phyloP scores from a whole-genome alignment of 2,888 invertebrate genomes.

The Heliconius sara region DNA sequence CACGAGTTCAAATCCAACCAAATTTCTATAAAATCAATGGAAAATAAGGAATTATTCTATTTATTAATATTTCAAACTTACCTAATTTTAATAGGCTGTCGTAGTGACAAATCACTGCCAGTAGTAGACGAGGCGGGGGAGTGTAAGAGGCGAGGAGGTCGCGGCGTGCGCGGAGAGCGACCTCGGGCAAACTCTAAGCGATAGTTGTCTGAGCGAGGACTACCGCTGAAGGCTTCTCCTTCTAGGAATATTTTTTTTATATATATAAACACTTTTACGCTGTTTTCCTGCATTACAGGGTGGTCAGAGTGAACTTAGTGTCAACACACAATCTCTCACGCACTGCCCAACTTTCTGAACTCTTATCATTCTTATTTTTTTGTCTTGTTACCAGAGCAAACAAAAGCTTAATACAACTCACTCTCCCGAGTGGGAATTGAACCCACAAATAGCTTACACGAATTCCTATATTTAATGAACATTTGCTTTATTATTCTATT shows the following conservation, averaged over 20 bases:
- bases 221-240: conserved; percentile 73
- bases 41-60: neutral
- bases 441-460: no score
- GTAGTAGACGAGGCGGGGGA: conserved; percentile 71
- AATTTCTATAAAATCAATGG: neutral
- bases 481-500: neutral
- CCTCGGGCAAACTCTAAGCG: conserved; percentile 89
- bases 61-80: conserved; percentile 44
- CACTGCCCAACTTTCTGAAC: no score
- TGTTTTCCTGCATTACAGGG: no score
- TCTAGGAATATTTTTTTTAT: conserved; percentile 52
- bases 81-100: conserved; percentile 78
- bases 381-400: no score
- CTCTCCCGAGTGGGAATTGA: no score
- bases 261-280: neutral
- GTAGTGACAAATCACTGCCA: conserved; percentile 73
- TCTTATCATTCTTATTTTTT: no score
- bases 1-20: neutral
- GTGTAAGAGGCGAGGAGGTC: conserved; percentile 70
- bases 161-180: conserved; percentile 75
- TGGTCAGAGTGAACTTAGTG: no score
- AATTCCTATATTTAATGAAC: no score
- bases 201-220: conserved; percentile 86
- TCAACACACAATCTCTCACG: no score
- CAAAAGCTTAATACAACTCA: no score